These are phyloP conservation scores for Melierax canorus DNA, from an alignment of 2,113 vertebrate species.

Conservation along the genomic window DNA sequence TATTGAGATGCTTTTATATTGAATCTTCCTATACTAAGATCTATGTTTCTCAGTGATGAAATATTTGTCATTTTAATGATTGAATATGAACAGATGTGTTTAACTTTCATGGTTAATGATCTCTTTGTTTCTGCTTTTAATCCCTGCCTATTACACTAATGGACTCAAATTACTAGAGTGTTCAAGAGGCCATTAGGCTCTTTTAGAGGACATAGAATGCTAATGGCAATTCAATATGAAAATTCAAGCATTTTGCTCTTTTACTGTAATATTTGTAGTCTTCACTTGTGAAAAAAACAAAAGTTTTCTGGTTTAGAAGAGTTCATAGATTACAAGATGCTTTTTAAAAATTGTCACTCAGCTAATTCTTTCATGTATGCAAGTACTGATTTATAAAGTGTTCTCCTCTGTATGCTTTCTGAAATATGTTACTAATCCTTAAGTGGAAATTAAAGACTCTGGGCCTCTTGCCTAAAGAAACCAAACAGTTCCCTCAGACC, in stretches of 20 bases:
- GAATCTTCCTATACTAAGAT: neutral
- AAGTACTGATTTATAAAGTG: neutral
- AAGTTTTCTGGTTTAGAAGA: neutral
- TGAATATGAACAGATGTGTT: constrained; percentile 36
- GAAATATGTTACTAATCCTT: neutral
- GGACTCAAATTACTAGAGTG: constrained; percentile 33
- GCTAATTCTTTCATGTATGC: neutral
- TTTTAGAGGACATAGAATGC: neutral
- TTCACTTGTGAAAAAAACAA: neutral
- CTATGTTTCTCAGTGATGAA: neutral
- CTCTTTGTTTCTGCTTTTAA: constrained; percentile 55
- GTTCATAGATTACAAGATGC: neutral
- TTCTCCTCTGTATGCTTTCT: neutral
- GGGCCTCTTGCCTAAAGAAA: neutral
- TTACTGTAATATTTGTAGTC: neutral
- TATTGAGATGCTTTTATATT: neutral
- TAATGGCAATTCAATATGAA: neutral
- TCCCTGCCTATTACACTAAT: constrained; percentile 43
- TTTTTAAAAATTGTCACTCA: neutral
- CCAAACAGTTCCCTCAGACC: neutral
- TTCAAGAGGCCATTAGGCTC: constrained; percentile 39
- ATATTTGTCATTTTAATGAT: constrained; percentile 7
- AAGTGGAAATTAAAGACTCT: neutral
- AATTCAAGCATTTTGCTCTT: constrained; percentile 4
- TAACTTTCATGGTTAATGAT: constrained; percentile 47